Evolutionary conservation across 2,797 vertebrate genomes (phyloP).

Genomic region (Pelobates cultripes): DNA sequence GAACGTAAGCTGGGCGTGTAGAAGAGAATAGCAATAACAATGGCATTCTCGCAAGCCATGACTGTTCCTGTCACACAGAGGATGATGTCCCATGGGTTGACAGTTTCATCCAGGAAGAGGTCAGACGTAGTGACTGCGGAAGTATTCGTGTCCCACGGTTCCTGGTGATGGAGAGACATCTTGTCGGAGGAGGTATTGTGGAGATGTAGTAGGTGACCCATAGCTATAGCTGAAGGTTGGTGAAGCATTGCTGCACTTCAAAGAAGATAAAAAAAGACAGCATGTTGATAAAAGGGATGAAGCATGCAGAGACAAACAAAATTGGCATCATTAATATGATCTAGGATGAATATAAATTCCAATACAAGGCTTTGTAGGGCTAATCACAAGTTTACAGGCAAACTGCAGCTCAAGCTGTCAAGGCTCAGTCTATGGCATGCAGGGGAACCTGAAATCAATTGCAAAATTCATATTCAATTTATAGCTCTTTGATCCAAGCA

Average conservation of each 20-base stretch:
- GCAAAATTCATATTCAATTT: too few relatives aligned
- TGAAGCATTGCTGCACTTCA: conserved; percentile 78
- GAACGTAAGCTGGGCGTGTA: conserved; percentile 84
- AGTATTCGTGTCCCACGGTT: conserved; percentile 58
- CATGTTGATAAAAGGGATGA: conserved; percentile 13
- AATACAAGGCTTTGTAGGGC: not conserved
- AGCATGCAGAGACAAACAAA: conserved; percentile 11
- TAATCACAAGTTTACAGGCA: not conserved
- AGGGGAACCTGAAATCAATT: too few relatives aligned
- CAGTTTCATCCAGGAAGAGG: conserved; percentile 59
- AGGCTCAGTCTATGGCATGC: too few relatives aligned
- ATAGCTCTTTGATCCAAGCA: too few relatives aligned
- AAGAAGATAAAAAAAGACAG: conserved; percentile 29
- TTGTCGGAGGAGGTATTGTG: conserved; percentile 62
- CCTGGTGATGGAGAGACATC: conserved; percentile 33
- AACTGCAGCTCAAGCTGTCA: not conserved
- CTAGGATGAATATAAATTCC: not conserved
- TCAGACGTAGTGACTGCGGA: conserved; percentile 60
- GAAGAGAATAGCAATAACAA: conserved; percentile 87
- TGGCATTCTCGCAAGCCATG: conserved; percentile 86
- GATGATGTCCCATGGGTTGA: conserved; percentile 88
- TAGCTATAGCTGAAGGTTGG: conserved; percentile 74
- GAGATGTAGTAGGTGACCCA: conserved; percentile 72
- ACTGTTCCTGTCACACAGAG: conserved; percentile 87
- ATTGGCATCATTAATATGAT: conserved; percentile 2